These are phyloP conservation scores for Kryptopterus vitreolus DNA, from an alignment of 2,797 vertebrate species.

Conservation along the genomic window DNA sequence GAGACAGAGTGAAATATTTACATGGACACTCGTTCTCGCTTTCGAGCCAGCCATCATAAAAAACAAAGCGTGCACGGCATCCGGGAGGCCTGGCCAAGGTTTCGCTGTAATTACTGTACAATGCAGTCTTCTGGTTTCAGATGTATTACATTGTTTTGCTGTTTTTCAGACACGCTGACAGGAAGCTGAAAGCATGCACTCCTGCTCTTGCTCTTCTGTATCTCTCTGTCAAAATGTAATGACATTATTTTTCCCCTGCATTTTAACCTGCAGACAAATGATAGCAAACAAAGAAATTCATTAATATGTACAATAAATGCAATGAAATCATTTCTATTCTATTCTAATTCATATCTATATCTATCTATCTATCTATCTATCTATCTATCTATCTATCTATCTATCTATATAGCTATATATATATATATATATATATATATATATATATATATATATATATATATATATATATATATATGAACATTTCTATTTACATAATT, in stretches of 20 bases:
- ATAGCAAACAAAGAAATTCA: no score
- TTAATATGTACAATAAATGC: no score
- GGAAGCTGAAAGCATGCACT: slow-evolving; percentile 11
- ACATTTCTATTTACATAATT: no score
- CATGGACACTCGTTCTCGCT: slow-evolving; percentile 31
- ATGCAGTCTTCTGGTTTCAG: slow-evolving; percentile 33
- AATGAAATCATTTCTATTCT: no score
- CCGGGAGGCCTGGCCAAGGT: slow-evolving; percentile 19
- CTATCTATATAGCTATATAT: no score
- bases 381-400: no score
- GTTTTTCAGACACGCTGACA: slow-evolving; percentile 23
- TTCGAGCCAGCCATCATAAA: slow-evolving; percentile 11
- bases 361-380: no score
- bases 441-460: no score
- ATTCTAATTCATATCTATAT: no score
- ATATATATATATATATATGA: no score
- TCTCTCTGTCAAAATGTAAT: background rate
- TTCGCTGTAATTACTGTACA: slow-evolving; percentile 42
- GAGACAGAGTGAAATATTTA: slow-evolving; percentile 67
- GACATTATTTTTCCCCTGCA: background rate
- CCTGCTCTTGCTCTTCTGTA: background rate
- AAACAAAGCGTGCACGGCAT: slow-evolving; percentile 27
- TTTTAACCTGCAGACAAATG: background rate
- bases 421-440: no score
- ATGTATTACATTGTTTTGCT: slow-evolving; percentile 3